Evolutionary conservation across 2,797 vertebrate genomes (phyloP).

Genomic region (Anguilla megastoma): DNA sequence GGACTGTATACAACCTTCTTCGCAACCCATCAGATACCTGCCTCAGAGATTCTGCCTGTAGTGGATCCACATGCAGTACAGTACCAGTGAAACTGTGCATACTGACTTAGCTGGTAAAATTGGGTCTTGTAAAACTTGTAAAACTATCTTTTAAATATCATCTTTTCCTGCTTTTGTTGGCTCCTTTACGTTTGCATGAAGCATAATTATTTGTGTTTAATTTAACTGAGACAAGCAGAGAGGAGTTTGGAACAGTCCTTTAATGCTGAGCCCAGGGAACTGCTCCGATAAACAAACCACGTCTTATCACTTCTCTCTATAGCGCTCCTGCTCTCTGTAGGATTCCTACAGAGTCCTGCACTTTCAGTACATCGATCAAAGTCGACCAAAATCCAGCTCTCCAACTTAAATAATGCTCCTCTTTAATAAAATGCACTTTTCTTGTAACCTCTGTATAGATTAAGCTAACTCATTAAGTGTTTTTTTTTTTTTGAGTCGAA

Average conservation of each 20-base stretch:
- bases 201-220: neutral
- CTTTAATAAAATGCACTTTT: neutral
- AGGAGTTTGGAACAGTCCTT: neutral
- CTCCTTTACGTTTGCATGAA: neutral
- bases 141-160: neutral
- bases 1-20: neutral
- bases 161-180: neutral
- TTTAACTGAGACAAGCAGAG: neutral
- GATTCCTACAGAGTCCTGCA: neutral
- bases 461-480: neutral
- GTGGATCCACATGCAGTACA: neutral
- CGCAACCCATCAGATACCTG: neutral
- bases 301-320: neutral
- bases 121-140: neutral
- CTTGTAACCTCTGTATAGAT: neutral
- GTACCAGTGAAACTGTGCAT: neutral
- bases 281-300: neutral
- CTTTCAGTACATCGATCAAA: neutral
- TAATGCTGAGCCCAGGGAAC: neutral
- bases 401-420: neutral
- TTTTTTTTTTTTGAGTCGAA: neutral
- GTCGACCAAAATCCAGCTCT: neutral
- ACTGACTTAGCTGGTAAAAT: neutral
- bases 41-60: neutral
- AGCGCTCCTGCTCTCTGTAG: neutral